These are phyloP conservation scores for Amyelois transitella DNA, from an alignment of 1,140 invertebrate genomes.

Conservation along the genomic window DNA sequence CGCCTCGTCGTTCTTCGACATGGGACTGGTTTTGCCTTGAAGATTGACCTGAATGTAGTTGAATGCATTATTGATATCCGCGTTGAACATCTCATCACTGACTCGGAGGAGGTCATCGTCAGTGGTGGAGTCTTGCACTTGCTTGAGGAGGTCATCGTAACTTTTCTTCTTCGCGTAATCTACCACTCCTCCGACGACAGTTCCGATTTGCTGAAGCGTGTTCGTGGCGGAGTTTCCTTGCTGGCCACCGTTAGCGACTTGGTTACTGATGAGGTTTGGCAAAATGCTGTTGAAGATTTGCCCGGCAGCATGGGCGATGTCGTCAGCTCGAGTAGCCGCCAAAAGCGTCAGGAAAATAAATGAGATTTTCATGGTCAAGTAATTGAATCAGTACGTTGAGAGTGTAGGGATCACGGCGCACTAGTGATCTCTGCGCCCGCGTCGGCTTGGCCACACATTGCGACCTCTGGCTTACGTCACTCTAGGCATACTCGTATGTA, in stretches of 20 bases:
- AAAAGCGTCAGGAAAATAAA: slow-evolving; percentile 37
- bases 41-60: slow-evolving; percentile 66
- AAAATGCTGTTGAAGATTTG: slow-evolving; percentile 66
- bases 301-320: slow-evolving; percentile 55
- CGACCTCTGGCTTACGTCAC: slow-evolving; percentile 66
- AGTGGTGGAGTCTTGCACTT: slow-evolving; percentile 54
- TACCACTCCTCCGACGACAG: slow-evolving; percentile 61
- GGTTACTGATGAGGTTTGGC: slow-evolving; percentile 54
- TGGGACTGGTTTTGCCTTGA: slow-evolving; percentile 64
- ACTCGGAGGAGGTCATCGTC: slow-evolving; percentile 59
- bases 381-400: slow-evolving; percentile 32
- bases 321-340: slow-evolving; percentile 40
- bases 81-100: slow-evolving; percentile 68
- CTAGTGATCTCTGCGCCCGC: slow-evolving; percentile 54
- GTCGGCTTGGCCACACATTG: slow-evolving; percentile 39
- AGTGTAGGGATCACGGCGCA: slow-evolving; percentile 49
- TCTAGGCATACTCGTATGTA: slow-evolving; percentile 15
- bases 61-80: slow-evolving; percentile 63
- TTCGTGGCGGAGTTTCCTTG: slow-evolving; percentile 53
- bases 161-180: slow-evolving; percentile 68
- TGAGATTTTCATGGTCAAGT: slow-evolving; percentile 42
- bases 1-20: slow-evolving; percentile 62
- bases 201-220: slow-evolving; percentile 56
- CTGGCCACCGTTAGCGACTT: slow-evolving; percentile 36
- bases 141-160: slow-evolving; percentile 57